Conservation (phyloP, 2,888 invertebrate genomes). For the Sthenelais limicola region DNA sequence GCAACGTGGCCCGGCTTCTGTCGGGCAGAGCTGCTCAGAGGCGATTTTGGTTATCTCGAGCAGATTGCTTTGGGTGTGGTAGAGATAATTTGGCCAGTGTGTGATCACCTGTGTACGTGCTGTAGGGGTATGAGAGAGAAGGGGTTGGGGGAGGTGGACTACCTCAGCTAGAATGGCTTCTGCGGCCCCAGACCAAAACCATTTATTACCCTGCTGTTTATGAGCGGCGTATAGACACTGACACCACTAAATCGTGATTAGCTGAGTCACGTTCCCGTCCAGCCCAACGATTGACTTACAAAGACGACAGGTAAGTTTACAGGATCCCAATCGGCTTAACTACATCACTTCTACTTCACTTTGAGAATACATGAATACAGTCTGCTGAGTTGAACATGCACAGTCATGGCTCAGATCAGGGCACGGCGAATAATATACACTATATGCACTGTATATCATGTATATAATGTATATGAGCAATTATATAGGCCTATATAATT, state of each 20-base stretch:
- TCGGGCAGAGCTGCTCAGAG: no score
- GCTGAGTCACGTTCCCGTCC: not conserved
- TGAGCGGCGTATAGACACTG: not conserved
- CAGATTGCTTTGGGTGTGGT: slow-evolving; percentile 27
- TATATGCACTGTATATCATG: no score
- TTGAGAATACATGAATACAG: no score
- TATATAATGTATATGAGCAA: no score
- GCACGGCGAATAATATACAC: no score
- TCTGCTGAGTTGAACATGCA: no score
- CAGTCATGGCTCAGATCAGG: no score
- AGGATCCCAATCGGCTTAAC: slow-evolving; percentile 10
- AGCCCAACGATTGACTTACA: slow-evolving; percentile 30
- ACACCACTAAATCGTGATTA: slow-evolving; percentile 16
- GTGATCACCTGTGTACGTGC: not conserved
- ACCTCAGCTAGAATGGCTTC: not conserved
- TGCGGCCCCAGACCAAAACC: not conserved
- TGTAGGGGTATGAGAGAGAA: not conserved
- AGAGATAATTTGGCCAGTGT: slow-evolving; percentile 4
- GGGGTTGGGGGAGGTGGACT: not conserved
- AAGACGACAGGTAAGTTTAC: slow-evolving; percentile 9
- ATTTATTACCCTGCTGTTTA: no score
- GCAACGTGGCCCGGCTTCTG: no score
- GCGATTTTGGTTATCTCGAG: not conserved
- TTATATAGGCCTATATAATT: no score
- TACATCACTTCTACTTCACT: no score